Conservation (phyloP, 2,888 invertebrate genomes). For the Rhimphoctona megacephalus region DNA sequence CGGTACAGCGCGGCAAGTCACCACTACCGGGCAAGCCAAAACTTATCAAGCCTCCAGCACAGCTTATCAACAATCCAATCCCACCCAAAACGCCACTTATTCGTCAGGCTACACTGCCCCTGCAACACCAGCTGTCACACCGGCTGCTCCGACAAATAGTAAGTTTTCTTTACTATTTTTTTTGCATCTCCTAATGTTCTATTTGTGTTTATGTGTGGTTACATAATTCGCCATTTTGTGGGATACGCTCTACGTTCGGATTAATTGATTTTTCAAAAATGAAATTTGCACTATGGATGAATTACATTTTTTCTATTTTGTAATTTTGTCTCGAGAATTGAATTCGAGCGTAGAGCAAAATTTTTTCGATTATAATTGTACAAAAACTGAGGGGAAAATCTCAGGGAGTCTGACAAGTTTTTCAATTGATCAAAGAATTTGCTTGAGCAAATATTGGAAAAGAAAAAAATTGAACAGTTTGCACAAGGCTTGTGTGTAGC, state of each 20-base stretch:
- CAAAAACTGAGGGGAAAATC: not conserved
- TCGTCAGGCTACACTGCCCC: constrained; percentile 83
- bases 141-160: constrained; percentile 83
- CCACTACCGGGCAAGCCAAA: constrained; percentile 85
- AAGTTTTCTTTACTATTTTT: constrained; percentile 74
- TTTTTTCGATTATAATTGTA: not conserved
- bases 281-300: not conserved
- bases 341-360: not conserved
- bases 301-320: not conserved
- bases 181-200: not conserved
- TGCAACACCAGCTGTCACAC: constrained; percentile 83
- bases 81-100: constrained; percentile 82
- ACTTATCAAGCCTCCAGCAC: constrained; percentile 84
- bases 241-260: not conserved
- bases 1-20: constrained; percentile 86
- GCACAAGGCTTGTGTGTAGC: not conserved
- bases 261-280: not conserved
- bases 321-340: not conserved
- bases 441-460: not conserved
- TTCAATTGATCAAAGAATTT: not conserved
- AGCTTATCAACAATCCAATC: constrained; percentile 83
- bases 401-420: not conserved
- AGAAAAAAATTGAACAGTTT: too few species aligned
- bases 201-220: not conserved
- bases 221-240: not conserved